These are phyloP conservation scores for Acrobasis consociella DNA, from an alignment of 2,888 invertebrate genomes.

Conservation along the genomic window DNA sequence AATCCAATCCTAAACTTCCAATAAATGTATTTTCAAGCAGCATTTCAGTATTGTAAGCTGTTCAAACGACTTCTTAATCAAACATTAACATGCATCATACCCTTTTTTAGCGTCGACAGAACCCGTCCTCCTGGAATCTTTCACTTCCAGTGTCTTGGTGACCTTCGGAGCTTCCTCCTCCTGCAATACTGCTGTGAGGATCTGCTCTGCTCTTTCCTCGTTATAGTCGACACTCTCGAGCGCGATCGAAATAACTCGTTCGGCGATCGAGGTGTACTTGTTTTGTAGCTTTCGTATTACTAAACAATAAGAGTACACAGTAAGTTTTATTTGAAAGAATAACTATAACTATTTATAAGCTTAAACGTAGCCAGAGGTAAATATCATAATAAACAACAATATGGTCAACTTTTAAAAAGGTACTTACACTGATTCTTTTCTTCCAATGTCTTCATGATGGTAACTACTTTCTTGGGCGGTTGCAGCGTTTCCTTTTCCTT, in stretches of 20 bases:
- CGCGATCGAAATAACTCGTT: constrained; percentile 91
- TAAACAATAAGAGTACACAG: constrained; percentile 54
- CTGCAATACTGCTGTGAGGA: constrained; percentile 87
- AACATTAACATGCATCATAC: constrained; percentile 49
- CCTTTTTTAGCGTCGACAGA: constrained; percentile 50
- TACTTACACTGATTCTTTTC: constrained; percentile 87
- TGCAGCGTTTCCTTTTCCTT: constrained; percentile 54
- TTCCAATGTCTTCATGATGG: constrained; percentile 85
- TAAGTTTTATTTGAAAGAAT: background rate
- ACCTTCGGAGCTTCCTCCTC: constrained; percentile 80
- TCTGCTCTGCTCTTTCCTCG: constrained; percentile 90
- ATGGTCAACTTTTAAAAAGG: too few species aligned
- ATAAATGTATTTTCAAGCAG: too few species aligned
- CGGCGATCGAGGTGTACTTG: constrained; percentile 89
- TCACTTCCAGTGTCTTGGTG: constrained; percentile 41
- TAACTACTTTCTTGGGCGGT: constrained; percentile 77
- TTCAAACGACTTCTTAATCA: background rate
- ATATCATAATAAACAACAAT: too few species aligned
- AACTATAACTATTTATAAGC: background rate
- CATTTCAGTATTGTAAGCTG: background rate
- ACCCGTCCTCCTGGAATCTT: constrained; percentile 43
- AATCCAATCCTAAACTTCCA: too few species aligned
- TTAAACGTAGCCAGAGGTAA: too few species aligned
- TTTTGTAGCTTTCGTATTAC: constrained; percentile 87
- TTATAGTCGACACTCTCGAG: constrained; percentile 94